Percentiles rank a stretch among this genome's conserved stretches.
These are phyloP conservation scores for Grus americana DNA, from an alignment of 2,113 vertebrate genomes.

Conservation along the genomic window DNA sequence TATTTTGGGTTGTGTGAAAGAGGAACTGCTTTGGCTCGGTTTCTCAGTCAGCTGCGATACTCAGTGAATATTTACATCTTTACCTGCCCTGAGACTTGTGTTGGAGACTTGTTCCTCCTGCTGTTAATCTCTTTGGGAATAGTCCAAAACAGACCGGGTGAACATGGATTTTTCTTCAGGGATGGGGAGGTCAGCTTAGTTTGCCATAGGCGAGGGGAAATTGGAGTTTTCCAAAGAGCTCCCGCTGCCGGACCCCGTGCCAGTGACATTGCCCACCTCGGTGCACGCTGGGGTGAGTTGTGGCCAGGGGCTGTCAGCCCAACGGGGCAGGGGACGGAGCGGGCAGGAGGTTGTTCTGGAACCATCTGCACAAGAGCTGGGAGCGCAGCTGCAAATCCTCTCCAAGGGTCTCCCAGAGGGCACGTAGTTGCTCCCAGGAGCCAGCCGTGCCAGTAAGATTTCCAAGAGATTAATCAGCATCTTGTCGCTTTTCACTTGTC, in stretches of 20 bases:
- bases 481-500: neutral
- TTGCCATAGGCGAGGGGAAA: accelerated
- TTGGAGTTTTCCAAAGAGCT: neutral
- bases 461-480: neutral
- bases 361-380: too few relatives aligned
- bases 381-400: neutral
- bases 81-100: neutral
- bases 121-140: neutral
- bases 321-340: accelerated
- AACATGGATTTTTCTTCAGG: neutral
- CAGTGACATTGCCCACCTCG: accelerated
- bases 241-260: accelerated
- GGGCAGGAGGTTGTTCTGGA: neutral
- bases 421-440: neutral
- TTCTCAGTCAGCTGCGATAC: neutral
- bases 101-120: neutral
- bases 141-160: accelerated
- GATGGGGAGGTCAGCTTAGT: neutral
- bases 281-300: neutral
- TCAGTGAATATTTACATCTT: neutral
- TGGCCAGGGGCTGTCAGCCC: neutral
- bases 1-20: neutral
- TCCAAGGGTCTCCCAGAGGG: accelerated
- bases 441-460: neutral
- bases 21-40: neutral